These are phyloP conservation scores for Altica lythri DNA, from an alignment of 2,888 invertebrate genomes.

Conservation along the genomic window DNA sequence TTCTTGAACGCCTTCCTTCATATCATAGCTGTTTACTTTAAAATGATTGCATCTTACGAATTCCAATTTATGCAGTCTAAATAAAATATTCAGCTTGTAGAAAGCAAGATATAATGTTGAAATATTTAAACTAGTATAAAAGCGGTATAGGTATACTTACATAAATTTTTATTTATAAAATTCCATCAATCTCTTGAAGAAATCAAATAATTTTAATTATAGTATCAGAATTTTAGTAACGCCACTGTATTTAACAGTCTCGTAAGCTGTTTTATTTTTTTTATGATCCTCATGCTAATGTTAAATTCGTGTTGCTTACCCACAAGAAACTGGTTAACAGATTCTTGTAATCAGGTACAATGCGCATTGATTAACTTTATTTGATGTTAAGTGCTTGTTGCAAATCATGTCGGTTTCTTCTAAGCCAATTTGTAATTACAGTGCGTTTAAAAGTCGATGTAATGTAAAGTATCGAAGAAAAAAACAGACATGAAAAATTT, in stretches of 20 bases:
- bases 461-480: neutral
- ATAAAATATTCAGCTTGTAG: conserved; percentile 24
- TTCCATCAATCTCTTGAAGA: too few species aligned
- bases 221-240: neutral
- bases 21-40: conserved; percentile 26
- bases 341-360: conserved; percentile 39
- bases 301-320: conserved; percentile 35
- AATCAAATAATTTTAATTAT: too few species aligned
- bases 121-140: conserved; percentile 24
- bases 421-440: conserved; percentile 21
- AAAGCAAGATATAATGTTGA: conserved; percentile 26
- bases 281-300: conserved; percentile 30
- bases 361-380: conserved; percentile 31
- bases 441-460: conserved; percentile 3
- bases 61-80: conserved; percentile 29
- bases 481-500: too few species aligned
- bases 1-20: too few species aligned
- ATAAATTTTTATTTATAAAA: too few species aligned
- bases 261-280: conserved; percentile 1
- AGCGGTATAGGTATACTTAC: too few species aligned
- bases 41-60: conserved; percentile 28
- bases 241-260: neutral
- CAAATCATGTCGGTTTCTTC: conserved; percentile 16
- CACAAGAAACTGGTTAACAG: conserved; percentile 34
- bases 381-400: conserved; percentile 14